Evolutionary conservation across 2,797 vertebrate species (phyloP), one percentile per base, ranked within the genome.

Genomic region (Lepilemur ruficaudatus): DNA sequence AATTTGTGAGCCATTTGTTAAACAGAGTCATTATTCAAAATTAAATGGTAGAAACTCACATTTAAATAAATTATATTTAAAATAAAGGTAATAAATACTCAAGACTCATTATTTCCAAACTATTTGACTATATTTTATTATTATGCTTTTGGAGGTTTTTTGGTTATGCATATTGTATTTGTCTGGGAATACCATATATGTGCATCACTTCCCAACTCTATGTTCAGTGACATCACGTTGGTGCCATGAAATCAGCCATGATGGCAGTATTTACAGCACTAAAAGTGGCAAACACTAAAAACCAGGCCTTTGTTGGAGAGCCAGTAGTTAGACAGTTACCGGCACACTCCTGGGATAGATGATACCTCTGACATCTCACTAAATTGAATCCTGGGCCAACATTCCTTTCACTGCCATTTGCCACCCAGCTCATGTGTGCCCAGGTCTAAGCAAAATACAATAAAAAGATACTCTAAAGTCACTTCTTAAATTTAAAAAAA

Each of bases 271-370:
- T 86, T 84, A 48, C 15, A 35, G 35, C 78, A 76, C 28, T 55
- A 67, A 85, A 95, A 55, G 12, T n/a, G 41, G 67, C 57, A 67
- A 91, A 89, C 1, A 23, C 63, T 32, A 43, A 48, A 93, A 84
- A 70, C 81, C 55, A 43, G 55, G 89, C 59, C 28, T 91, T 92
- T 65, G 73, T 63, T 84, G 57, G 52, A 85, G 15, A 96, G 52
- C 15, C 57, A 81, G 13, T 80, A 92, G 80, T 90, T 93, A 69
- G 83, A 87, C 2, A 52, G 96, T 96, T 72, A 67, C 46, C 43
- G 50, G 48, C 55, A 82, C 1, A 85, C 8, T n/a, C 35, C 25
- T 79, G 28, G 38, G 35, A 61, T 30, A 83, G 65, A 78, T 63
- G 67, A n/a, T 32, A 65, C 65, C 17, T 91, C 43, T 96, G 48